Evolutionary conservation across 2,797 vertebrate species (phyloP).

Genomic region (Helostoma temminkii): DNA sequence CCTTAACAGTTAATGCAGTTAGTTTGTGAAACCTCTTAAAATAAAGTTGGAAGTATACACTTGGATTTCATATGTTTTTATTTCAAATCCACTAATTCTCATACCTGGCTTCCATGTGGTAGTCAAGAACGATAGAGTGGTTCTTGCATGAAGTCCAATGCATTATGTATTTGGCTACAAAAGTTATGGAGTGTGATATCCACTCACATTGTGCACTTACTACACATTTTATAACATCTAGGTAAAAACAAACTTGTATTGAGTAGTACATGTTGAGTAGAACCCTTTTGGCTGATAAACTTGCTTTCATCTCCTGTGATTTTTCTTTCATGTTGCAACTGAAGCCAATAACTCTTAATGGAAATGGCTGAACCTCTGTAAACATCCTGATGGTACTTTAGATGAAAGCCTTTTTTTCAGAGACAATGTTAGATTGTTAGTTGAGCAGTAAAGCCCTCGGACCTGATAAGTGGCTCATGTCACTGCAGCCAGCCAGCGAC

Average conservation of each 20-base stretch:
- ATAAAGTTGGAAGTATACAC: no score
- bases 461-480: neutral
- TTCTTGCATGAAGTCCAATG: neutral
- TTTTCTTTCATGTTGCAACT: slow-evolving; percentile 13
- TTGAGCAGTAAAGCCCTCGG: neutral
- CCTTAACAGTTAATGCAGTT: no score
- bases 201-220: neutral
- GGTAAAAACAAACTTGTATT: neutral
- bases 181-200: neutral
- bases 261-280: neutral
- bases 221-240: neutral
- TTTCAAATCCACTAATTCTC: no score
- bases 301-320: neutral
- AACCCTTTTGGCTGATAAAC: no score
- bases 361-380: neutral
- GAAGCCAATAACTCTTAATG: neutral
- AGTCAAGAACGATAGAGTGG: no score
- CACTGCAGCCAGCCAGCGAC: neutral
- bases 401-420: slow-evolving; percentile 16
- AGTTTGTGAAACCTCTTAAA: no score
- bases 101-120: no score
- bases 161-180: neutral
- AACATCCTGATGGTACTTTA: neutral
- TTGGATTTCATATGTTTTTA: no score
- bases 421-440: neutral